These are phyloP conservation scores for Phymanthus crucifer DNA, from an alignment of 92 coral and sea anemone genomes.

Conservation along the genomic window DNA sequence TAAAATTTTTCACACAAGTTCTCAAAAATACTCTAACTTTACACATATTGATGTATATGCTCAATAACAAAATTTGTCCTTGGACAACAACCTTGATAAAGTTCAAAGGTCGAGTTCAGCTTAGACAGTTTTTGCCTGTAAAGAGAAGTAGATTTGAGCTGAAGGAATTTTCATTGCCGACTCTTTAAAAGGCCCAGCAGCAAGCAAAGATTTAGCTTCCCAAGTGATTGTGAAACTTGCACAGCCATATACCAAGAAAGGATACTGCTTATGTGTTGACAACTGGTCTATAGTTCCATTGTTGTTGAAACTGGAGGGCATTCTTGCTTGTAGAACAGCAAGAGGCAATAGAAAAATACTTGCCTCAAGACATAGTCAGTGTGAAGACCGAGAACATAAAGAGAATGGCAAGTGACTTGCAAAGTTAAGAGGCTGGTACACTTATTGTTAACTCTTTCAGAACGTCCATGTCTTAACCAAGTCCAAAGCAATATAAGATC, in stretches of 20 bases:
- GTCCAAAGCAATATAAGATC: constrained; percentile 38
- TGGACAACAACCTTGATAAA: constrained; percentile 61
- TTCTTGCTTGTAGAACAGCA: constrained; percentile 55
- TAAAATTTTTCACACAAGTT: too few relatives aligned
- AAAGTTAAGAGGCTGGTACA: constrained; percentile 35
- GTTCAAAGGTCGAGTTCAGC: constrained; percentile 52
- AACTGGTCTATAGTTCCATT: constrained; percentile 53
- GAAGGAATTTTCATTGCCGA: constrained; percentile 53
- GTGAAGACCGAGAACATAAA: not conserved
- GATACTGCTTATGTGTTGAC: constrained; percentile 50
- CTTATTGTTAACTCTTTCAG: constrained; percentile 46
- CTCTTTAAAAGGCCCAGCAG: constrained; percentile 31
- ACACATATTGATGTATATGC: constrained; percentile 38
- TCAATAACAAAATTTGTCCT: constrained; percentile 51
- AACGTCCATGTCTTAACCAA: constrained; percentile 28
- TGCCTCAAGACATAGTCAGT: constrained; percentile 37
- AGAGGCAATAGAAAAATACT: constrained; percentile 33
- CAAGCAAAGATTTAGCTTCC: constrained; percentile 38
- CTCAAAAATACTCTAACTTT: too few relatives aligned
- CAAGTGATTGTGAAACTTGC: constrained; percentile 24
- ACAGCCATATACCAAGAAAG: constrained; percentile 36
- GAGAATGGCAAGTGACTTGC: constrained; percentile 42
- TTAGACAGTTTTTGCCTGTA: constrained; percentile 57
- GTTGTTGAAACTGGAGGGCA: constrained; percentile 37
- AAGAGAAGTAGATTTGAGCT: constrained; percentile 53